Percentiles rank a stretch among this genome's conserved stretches.
phyloP scores from a whole-genome alignment of 2,113 vertebrate genomes.

The Vulpes ferrilata region DNA sequence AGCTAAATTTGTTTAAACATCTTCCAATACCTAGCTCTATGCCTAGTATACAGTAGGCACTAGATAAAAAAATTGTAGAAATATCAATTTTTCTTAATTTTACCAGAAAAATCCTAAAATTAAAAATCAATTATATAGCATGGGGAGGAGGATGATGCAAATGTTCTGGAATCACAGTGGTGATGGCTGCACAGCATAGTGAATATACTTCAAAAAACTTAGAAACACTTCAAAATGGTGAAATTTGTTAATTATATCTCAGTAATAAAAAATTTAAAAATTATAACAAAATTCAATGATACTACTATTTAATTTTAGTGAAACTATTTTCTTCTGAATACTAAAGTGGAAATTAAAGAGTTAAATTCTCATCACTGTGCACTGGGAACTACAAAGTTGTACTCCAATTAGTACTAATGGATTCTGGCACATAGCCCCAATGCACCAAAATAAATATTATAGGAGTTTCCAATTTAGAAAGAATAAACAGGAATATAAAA shows the following conservation, averaged over 20 bases:
- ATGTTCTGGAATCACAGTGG: background rate
- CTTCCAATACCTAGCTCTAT: background rate
- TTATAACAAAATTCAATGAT: background rate
- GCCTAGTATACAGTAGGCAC: background rate
- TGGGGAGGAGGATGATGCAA: background rate
- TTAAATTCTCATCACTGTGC: background rate
- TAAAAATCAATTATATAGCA: conserved; percentile 33
- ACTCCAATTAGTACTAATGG: conserved; percentile 33
- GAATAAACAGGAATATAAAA: background rate
- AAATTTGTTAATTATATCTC: background rate
- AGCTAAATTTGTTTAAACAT: background rate
- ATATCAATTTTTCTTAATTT: background rate
- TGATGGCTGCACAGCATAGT: background rate
- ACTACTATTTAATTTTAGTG: background rate
- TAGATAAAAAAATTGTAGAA: background rate
- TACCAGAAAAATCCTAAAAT: background rate
- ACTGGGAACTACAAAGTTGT: conserved; percentile 31
- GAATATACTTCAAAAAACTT: background rate
- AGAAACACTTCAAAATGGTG: background rate
- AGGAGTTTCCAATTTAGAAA: conserved; percentile 40
- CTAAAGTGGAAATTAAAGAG: background rate
- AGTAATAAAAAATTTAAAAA: background rate
- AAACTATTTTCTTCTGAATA: conserved; percentile 43
- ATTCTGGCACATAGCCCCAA: conserved; percentile 11
- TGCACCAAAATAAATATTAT: conserved; percentile 28